Conservation (phyloP, 2,113 vertebrate genomes). For the Thalassarche chlororhynchos region DNA sequence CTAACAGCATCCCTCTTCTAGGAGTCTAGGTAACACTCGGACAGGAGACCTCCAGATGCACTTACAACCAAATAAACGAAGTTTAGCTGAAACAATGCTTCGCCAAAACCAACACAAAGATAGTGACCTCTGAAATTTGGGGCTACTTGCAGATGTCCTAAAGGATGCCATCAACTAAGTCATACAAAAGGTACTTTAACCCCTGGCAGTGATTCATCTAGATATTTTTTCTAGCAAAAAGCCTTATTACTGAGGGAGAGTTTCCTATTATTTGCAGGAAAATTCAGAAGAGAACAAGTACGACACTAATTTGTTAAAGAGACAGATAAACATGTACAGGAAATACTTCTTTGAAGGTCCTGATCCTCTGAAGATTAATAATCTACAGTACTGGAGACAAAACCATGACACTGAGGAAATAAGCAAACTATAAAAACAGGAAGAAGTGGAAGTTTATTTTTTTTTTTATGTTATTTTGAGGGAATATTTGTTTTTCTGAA, state of each 20-base stretch:
- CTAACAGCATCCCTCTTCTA: not conserved
- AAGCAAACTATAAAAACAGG: slow-evolving; percentile 79
- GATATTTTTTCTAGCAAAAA: not conserved
- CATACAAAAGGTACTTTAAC: slow-evolving; percentile 48
- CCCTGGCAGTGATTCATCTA: not conserved
- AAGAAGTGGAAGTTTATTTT: slow-evolving; percentile 76
- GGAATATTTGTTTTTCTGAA: slow-evolving; percentile 78
- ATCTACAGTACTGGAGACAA: slow-evolving; percentile 68
- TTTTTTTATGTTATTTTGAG: slow-evolving; percentile 75
- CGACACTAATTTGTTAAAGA: slow-evolving; percentile 45
- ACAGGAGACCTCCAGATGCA: not conserved
- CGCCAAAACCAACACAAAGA: slow-evolving; percentile 10
- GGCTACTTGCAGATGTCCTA: slow-evolving; percentile 34
- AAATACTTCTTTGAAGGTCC: slow-evolving; percentile 79
- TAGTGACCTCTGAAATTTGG: slow-evolving; percentile 39
- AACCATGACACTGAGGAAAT: slow-evolving; percentile 76
- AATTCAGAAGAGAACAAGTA: slow-evolving; percentile 61
- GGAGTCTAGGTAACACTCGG: not conserved
- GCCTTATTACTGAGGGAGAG: not conserved
- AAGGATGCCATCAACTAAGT: slow-evolving; percentile 8
- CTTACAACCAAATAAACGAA: not conserved
- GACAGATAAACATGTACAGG: slow-evolving; percentile 79
- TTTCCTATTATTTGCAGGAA: slow-evolving; percentile 61
- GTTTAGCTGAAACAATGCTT: not conserved
- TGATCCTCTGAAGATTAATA: slow-evolving; percentile 80